These are phyloP conservation scores for Periophthalmodon schlosseri DNA, from an alignment of 2,113 vertebrate species.

Conservation along the genomic window DNA sequence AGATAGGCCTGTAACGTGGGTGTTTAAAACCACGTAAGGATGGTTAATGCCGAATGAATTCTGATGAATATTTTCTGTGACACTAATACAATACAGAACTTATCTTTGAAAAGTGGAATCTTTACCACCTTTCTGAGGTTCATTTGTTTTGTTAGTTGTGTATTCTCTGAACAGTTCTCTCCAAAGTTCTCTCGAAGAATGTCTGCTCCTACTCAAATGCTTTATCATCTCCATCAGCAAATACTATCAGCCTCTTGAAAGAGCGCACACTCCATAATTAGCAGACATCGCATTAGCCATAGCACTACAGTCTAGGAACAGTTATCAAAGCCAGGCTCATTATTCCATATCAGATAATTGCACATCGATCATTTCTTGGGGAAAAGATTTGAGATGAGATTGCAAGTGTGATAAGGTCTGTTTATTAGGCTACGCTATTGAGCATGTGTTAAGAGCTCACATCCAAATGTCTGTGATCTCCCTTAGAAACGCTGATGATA, in stretches of 20 bases:
- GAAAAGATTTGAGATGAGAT: constrained; percentile 75
- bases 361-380: constrained; percentile 76
- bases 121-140: not conserved
- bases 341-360: constrained; percentile 78
- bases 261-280: constrained; percentile 51
- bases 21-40: not conserved
- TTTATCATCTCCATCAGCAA: constrained; percentile 49
- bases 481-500: constrained; percentile 55
- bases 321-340: constrained; percentile 69
- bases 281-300: constrained; percentile 48
- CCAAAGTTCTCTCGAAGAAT: constrained; percentile 14
- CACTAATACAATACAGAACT: not conserved
- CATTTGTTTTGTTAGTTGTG: not conserved
- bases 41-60: not conserved
- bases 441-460: constrained; percentile 55
- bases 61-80: not conserved
- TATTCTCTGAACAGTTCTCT: constrained; percentile 31
- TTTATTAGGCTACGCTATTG: constrained; percentile 63
- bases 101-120: not conserved
- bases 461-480: constrained; percentile 71
- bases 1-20: not conserved
- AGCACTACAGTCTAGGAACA: constrained; percentile 62
- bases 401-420: constrained; percentile 63
- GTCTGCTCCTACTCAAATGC: constrained; percentile 9
- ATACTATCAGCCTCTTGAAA: constrained; percentile 55